Evolutionary conservation across 2,888 invertebrate species (phyloP), one percentile per base, ranked within the genome.

Genomic region (Drosophila pseudotalamancana): DNA sequence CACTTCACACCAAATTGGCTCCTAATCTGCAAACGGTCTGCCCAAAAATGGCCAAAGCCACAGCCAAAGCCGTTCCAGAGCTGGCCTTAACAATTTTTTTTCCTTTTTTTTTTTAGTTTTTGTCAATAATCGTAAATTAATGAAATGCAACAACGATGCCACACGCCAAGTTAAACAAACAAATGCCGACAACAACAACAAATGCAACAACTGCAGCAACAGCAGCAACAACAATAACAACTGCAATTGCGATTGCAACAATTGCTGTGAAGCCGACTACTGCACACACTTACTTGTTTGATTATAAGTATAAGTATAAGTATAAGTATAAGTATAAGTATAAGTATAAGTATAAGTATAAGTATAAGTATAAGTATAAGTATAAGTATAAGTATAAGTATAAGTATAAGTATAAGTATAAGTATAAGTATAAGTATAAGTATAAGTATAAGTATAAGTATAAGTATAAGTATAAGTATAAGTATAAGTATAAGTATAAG

Each of bases 71-170:
- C 18, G 46, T n/a, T n/a, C 32, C n/a, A n/a, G 14, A 19, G 11
- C 21, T 46, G 32, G 48, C 50, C 57, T 45, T 55, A 64, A 62
- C 60, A 40, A 69, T 60, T 56, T 19, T 42, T 27, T 18, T 5
- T 21, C 4, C 6, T 21, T 12, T n/a, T 2, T 23, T 25, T 12
- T 9, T 18, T n/a, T 37, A 6, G 6, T 19, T 43, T 79, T 63
- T 68, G 84, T 83, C 83, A 88, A 83, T 83, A 83, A 86, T 74
- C 87, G 87, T 83, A 83, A 88, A 83, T 86, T 83, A 83, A 83
- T 88, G 87, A 88, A 83, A 81, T 85, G 86, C 88, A 71, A 45
- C 61, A 66, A 61, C 62, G 54, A 48, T 55, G 79, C 80, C 74
- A 75, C 77, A 77, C 76, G 83, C 86, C 76, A 40, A 46, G 66